These are phyloP conservation scores for Diachasmimorpha longicaudata DNA, from an alignment of 1,140 invertebrate genomes.

Conservation along the genomic window DNA sequence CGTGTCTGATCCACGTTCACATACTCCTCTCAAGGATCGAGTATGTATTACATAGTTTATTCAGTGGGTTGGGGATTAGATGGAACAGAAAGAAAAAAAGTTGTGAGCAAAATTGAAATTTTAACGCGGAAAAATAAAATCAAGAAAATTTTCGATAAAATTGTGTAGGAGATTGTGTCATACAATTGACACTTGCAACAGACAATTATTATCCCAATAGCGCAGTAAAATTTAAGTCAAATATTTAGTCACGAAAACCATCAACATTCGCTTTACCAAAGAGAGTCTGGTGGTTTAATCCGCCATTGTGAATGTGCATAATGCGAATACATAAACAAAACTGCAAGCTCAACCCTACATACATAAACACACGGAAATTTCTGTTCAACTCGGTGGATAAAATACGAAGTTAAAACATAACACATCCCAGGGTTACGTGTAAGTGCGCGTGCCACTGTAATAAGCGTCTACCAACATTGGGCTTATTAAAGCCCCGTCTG, in stretches of 20 bases:
- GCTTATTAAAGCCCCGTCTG: neutral
- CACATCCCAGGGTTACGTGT: neutral
- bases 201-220: neutral
- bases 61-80: neutral
- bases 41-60: neutral
- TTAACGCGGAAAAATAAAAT: too few species aligned
- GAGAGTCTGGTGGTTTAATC: neutral
- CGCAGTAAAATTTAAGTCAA: neutral
- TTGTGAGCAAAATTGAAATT: too few species aligned
- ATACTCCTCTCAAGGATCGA: neutral
- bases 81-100: neutral
- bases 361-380: neutral
- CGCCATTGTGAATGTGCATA: neutral
- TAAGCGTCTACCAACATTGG: neutral
- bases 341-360: neutral
- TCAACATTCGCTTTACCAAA: neutral
- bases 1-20: neutral
- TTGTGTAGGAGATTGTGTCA: too few species aligned
- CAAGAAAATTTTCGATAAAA: too few species aligned
- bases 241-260: neutral
- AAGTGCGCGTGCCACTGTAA: neutral
- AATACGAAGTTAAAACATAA: neutral
- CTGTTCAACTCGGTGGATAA: neutral
- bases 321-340: neutral
- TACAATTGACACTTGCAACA: too few species aligned